Evolutionary conservation across 1,140 invertebrate species (phyloP).

Genomic region (Caenorhabditis remanei): DNA sequence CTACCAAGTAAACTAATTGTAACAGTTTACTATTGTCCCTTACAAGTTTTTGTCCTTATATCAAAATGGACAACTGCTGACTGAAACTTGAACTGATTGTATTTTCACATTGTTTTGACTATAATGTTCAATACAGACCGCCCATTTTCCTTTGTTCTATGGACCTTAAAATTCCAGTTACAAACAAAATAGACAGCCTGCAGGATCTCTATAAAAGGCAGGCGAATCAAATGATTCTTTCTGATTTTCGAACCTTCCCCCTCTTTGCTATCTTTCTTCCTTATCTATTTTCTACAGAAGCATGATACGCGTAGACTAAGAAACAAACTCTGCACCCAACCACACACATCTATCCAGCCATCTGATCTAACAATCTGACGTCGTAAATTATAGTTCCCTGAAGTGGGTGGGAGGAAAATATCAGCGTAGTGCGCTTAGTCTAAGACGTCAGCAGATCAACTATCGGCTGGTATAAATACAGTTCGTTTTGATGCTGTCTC

Average conservation of each 20-base stretch:
- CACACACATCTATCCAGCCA: neutral
- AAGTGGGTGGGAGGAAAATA: slow-evolving; percentile 17
- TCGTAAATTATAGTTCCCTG: slow-evolving; percentile 55
- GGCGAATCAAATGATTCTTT: neutral
- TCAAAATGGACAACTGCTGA: no score
- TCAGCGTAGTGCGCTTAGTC: neutral
- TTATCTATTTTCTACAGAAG: neutral
- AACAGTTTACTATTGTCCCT: no score
- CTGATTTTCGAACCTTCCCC: slow-evolving; percentile 26
- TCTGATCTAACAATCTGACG: slow-evolving; percentile 8
- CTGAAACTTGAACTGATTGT: neutral
- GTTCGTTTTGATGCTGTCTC: neutral
- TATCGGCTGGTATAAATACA: slow-evolving; percentile 43
- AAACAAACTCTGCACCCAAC: slow-evolving; percentile 41
- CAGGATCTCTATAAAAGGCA: neutral
- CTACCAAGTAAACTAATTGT: neutral
- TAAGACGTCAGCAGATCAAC: slow-evolving; percentile 40
- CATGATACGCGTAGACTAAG: neutral
- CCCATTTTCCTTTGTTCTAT: slow-evolving; percentile 25
- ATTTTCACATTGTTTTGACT: neutral
- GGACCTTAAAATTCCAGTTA: slow-evolving; percentile 28
- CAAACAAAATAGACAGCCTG: neutral
- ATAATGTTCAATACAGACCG: neutral
- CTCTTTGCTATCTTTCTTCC: neutral
- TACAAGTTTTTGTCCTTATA: neutral